These are phyloP conservation scores for Pogona vitticeps DNA, from an alignment of 2,113 vertebrate genomes.

Conservation along the genomic window DNA sequence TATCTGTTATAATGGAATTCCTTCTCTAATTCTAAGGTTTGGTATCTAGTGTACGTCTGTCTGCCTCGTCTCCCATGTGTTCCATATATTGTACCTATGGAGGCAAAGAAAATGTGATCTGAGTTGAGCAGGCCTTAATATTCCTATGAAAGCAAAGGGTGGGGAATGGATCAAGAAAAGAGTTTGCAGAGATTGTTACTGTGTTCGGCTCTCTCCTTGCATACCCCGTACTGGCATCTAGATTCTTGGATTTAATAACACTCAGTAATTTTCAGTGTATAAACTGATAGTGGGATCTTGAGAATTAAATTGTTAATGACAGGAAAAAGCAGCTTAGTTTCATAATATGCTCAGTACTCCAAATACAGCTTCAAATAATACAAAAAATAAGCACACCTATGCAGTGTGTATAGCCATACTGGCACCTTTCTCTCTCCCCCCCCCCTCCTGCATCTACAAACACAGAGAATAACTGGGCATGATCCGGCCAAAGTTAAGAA, in stretches of 20 bases:
- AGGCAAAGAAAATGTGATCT: conserved; percentile 70
- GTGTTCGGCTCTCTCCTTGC: conserved; percentile 28
- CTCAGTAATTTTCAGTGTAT: conserved; percentile 7
- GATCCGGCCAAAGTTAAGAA: neutral
- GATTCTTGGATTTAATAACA: conserved; percentile 18
- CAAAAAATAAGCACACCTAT: neutral
- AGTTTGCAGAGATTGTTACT: conserved; percentile 11
- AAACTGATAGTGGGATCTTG: neutral
- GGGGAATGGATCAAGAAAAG: conserved; percentile 45
- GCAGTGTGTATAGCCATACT: neutral
- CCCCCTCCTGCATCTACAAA: neutral
- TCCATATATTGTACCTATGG: conserved; percentile 83
- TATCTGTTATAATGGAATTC: conserved; percentile 89
- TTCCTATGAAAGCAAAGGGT: neutral
- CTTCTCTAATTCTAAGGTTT: conserved; percentile 87
- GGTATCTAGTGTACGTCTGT: conserved; percentile 86
- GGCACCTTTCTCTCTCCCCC: neutral
- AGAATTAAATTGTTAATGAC: neutral
- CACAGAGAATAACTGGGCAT: neutral
- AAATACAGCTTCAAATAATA: neutral
- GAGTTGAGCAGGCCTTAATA: conserved; percentile 62
- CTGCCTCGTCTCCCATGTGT: conserved; percentile 84
- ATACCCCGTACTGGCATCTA: conserved; percentile 34
- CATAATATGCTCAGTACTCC: neutral
- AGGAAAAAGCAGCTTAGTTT: neutral